A percentile compares a stretch with the other conserved stretches of the same genome.
Evolutionary conservation across 1,140 invertebrate genomes (phyloP).

Genomic region (Aphaenogaster ashmeadi): DNA sequence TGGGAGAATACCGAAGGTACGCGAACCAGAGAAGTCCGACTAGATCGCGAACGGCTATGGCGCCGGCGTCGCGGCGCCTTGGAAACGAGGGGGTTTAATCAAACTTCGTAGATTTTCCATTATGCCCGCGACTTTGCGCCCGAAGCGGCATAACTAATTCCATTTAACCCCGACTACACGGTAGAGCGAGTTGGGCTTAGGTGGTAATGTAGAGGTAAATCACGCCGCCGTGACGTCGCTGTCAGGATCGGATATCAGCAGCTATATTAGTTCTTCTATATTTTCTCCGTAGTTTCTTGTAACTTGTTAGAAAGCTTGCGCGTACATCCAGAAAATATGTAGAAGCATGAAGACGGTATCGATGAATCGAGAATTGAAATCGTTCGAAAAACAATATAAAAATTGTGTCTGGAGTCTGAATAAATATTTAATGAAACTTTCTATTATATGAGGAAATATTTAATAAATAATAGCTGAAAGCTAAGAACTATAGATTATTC

Average conservation of each 20-base stretch:
- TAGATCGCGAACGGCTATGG: constrained; percentile 39
- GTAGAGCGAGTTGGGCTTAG: constrained; percentile 59
- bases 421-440: neutral
- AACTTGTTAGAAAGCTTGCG: neutral
- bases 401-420: neutral
- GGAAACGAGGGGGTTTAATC: constrained; percentile 78
- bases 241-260: constrained; percentile 66
- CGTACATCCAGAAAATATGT: neutral
- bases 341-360: neutral
- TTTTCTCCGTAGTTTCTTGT: neutral
- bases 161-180: constrained; percentile 70
- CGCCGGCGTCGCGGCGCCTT: constrained; percentile 25
- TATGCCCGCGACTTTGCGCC: constrained; percentile 80
- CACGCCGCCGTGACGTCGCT: constrained; percentile 31
- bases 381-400: neutral
- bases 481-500: neutral
- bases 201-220: constrained; percentile 76
- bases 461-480: neutral
- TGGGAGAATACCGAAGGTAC: constrained; percentile 24
- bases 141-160: constrained; percentile 78
- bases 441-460: neutral
- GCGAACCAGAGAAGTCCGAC: constrained; percentile 48
- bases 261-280: constrained; percentile 24
- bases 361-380: neutral
- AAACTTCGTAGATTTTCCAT: constrained; percentile 84